phyloP scores from a whole-genome alignment of 1,140 invertebrate genomes.

The Bradysia coprophila region DNA sequence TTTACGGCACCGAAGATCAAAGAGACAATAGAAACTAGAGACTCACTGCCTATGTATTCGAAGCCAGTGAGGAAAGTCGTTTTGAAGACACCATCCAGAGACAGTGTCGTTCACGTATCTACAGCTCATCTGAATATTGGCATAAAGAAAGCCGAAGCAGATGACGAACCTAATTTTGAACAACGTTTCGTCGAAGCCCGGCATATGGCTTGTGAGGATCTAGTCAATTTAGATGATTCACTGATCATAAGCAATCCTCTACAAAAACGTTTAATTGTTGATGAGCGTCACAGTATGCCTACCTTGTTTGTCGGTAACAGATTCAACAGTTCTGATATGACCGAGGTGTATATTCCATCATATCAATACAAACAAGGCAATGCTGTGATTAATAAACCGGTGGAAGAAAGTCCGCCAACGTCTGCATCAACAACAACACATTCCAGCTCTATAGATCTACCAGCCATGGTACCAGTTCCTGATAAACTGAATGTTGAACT shows the following conservation, averaged over 20 bases:
- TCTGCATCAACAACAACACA: constrained; percentile 18
- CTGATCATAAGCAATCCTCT: constrained; percentile 5
- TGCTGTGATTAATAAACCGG: neutral
- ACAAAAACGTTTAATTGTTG: neutral
- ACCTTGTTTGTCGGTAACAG: constrained; percentile 34
- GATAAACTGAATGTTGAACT: constrained; percentile 28
- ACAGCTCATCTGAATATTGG: constrained; percentile 25
- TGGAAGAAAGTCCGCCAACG: neutral
- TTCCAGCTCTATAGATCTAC: constrained; percentile 31
- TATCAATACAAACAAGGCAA: constrained; percentile 21
- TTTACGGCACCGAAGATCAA: neutral
- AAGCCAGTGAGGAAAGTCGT: constrained; percentile 11
- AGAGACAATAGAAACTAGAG: constrained; percentile 7
- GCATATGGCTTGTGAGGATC: constrained; percentile 43
- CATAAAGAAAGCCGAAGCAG: constrained; percentile 26
- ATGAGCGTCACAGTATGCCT: constrained; percentile 23
- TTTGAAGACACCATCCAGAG: constrained; percentile 11
- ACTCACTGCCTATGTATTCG: constrained; percentile 18
- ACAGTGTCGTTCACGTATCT: constrained; percentile 24
- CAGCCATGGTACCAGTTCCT: constrained; percentile 24
- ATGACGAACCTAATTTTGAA: constrained; percentile 36
- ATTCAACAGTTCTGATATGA: constrained; percentile 29
- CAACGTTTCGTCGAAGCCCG: constrained; percentile 23
- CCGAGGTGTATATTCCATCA: constrained; percentile 30
- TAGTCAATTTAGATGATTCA: constrained; percentile 34